A percentile compares a stretch with the other conserved stretches of the same genome.
Conservation (phyloP, 2,113 vertebrate species). For the Seriola quinqueradiata region DNA sequence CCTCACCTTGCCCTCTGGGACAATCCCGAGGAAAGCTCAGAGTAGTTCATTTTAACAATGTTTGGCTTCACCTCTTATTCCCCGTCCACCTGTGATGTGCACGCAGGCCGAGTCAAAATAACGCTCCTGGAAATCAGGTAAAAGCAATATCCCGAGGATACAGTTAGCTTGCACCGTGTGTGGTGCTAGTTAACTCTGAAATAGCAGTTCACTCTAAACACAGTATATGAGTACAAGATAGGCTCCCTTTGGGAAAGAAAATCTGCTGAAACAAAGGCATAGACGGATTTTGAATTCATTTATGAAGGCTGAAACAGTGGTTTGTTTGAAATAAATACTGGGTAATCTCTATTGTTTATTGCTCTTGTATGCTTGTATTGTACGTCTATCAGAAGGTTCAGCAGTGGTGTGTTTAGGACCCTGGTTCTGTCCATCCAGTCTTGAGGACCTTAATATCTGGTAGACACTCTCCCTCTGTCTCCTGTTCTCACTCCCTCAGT, state of each 20-base stretch:
- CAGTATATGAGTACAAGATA: neutral
- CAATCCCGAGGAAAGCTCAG: slow-evolving; percentile 35
- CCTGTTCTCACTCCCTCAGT: slow-evolving; percentile 43
- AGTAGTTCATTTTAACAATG: slow-evolving; percentile 47
- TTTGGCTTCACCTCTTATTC: slow-evolving; percentile 37
- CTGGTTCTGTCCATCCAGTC: slow-evolving; percentile 26
- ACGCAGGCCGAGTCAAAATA: slow-evolving; percentile 32
- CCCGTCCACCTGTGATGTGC: slow-evolving; percentile 16
- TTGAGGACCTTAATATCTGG: slow-evolving; percentile 39
- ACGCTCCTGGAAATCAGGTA: slow-evolving; percentile 20
- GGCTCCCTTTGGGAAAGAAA: slow-evolving; percentile 7
- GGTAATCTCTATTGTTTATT: neutral
- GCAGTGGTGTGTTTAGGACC: slow-evolving; percentile 4
- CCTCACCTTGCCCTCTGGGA: slow-evolving; percentile 26
- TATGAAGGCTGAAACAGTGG: slow-evolving; percentile 2
- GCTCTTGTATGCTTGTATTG: neutral
- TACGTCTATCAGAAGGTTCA: slow-evolving; percentile 12
- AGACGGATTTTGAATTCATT: slow-evolving; percentile 1
- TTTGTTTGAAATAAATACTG: slow-evolving; percentile 13
- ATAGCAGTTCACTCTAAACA: neutral
- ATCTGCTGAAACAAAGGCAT: slow-evolving; percentile 9
- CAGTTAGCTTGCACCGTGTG: neutral
- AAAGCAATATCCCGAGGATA: slow-evolving; percentile 6
- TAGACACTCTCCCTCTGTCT: slow-evolving; percentile 20
- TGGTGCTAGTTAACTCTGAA: slow-evolving; percentile 15